Base-by-base conservation (phyloP, 2,113 vertebrate genomes). In the Cyanoliseus patagonus region DNA sequence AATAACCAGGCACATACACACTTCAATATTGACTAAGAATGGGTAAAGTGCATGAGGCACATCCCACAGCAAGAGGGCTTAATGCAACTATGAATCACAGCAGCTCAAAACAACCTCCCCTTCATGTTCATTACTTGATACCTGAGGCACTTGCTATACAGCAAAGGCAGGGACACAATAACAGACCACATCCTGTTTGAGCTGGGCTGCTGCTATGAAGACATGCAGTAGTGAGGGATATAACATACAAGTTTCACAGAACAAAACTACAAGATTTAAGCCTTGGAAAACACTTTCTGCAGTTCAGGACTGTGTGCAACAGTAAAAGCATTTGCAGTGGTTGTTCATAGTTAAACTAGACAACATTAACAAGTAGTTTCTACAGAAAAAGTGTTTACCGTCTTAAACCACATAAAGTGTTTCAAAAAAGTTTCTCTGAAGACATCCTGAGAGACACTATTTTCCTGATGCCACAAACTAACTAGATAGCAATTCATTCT, bases 401-500 rank as follows among this genome's bases (percentile, higher is more conserved):
- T 81, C 86, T 82, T 49, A 73, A 86, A 78, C 4, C 9, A 47
- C 7, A 53, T 5, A 2, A 91, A 90, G 42, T 6, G 13, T 63
- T 91, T 68, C 35, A 47, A 72, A 69, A 47, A 18, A n/a, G 28
- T 64, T 72, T 76, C 14, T 64, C 6, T 76, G 39, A 75, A 76
- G 12, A 25, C 17, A 64, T 30, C 19, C 30, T 75, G n/a, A 78
- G 23, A 88, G 19, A 46, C 1, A 3, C 41, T 27, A 2, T 70
- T 93, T 94, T 84, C 70, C 39, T 27, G 8, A 57, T 37, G 52
- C 52, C 66, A 87, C 22, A 75, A 78, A 95, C 89, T 41, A 41
- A 44, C 20, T 51, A 63, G 37, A 37, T 24, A 67, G 31, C 3
- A 25, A 79, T 51, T 79, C 0, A 24, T 73, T 41, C 73, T 90